phyloP scores from a whole-genome alignment of 1,140 invertebrate genomes.

The Bombyx mori region ASM3026992v2 NC_085120.1:2622501-2623000 shows the following conservation, averaged over 20 bases:
- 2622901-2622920: conserved; percentile 26
- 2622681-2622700: conserved; percentile 68
- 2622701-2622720: conserved; percentile 70
- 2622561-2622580: conserved; percentile 66
- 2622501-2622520: conserved; percentile 62
- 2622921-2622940: conserved; percentile 35
- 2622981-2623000: conserved; percentile 7
- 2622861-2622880: conserved; percentile 74
- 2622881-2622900: conserved; percentile 23
- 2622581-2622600: conserved; percentile 65
- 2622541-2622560: conserved; percentile 70
- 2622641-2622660: conserved; percentile 65
- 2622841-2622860: conserved; percentile 77
- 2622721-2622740: conserved; percentile 66
- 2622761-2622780: conserved; percentile 61
- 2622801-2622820: conserved; percentile 73
- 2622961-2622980: conserved; percentile 34
- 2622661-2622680: conserved; percentile 71
- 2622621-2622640: conserved; percentile 68
- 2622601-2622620: conserved; percentile 66
- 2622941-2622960: conserved; percentile 22
- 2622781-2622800: conserved; percentile 67
- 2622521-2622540: conserved; percentile 64
- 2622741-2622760: conserved; percentile 63
- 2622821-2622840: conserved; percentile 77